phyloP scores from a whole-genome alignment of 2,797 vertebrate species.

The Tapera naevia region DNA sequence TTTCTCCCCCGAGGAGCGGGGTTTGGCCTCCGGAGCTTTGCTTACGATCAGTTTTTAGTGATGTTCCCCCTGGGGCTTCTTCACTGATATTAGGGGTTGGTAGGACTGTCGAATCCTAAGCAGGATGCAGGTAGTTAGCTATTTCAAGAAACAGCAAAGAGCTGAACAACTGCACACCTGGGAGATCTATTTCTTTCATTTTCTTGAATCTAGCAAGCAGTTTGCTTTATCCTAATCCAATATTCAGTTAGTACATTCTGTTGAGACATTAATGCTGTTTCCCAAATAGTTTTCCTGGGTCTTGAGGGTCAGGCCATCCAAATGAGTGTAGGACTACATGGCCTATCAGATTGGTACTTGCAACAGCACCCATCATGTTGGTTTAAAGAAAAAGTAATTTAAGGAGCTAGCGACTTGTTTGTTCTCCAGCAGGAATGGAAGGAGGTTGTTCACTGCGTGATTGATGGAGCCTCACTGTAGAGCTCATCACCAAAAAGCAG shows the following conservation, averaged over 20 bases:
- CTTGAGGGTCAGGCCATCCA: neutral
- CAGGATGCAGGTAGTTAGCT: neutral
- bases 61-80: neutral
- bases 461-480: neutral
- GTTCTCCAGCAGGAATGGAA: neutral
- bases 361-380: neutral
- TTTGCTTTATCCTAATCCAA: neutral
- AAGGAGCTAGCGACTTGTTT: slow-evolving; percentile 6
- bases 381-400: neutral
- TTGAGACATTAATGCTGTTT: slow-evolving; percentile 30
- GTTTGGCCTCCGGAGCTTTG: neutral
- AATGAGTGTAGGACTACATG: neutral
- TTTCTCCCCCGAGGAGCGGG: neutral
- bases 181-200: neutral
- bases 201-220: neutral
- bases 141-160: neutral
- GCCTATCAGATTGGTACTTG: neutral
- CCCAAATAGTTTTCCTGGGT: slow-evolving; percentile 24
- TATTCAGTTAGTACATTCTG: slow-evolving; percentile 23
- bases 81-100: neutral
- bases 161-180: neutral
- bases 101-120: neutral
- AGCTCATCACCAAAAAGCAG: neutral
- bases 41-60: neutral
- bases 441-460: neutral